phyloP scores from a whole-genome alignment of 2,888 invertebrate genomes.

The Alsophila aescularia region DNA sequence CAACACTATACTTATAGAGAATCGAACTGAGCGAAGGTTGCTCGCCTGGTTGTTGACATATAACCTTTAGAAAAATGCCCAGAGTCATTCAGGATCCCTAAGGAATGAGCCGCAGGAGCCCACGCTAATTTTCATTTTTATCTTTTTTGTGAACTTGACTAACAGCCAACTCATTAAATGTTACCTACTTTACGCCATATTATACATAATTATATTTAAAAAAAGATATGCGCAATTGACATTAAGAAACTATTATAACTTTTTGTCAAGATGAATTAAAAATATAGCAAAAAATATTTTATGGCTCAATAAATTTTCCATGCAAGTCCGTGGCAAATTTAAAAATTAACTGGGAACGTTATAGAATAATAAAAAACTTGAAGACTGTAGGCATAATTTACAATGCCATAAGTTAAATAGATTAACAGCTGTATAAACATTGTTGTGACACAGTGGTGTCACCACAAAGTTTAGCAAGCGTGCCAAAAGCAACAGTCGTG shows the following conservation, averaged over 20 bases:
- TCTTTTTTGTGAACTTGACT: conserved; percentile 18
- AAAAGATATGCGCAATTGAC: conserved; percentile 14
- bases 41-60: conserved; percentile 69
- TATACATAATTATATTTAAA: conserved; percentile 18
- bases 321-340: not conserved
- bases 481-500: too few species aligned
- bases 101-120: conserved; percentile 34
- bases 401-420: too few species aligned
- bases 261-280: conserved; percentile 9
- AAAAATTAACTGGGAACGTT: not conserved
- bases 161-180: conserved; percentile 15
- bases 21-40: conserved; percentile 38
- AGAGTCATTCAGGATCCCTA: conserved; percentile 53
- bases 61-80: conserved; percentile 75
- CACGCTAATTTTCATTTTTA: conserved; percentile 21
- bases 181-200: not conserved
- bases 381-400: too few species aligned
- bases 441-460: too few species aligned
- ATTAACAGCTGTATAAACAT: too few species aligned
- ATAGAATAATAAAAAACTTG: not conserved
- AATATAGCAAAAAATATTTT: conserved; percentile 4
- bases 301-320: not conserved
- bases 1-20: conserved; percentile 29
- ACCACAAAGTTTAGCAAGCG: too few species aligned
- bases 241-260: conserved; percentile 18